Evolutionary conservation across 2,888 invertebrate species (phyloP).

Genomic region (Nymphalis c-album): DNA sequence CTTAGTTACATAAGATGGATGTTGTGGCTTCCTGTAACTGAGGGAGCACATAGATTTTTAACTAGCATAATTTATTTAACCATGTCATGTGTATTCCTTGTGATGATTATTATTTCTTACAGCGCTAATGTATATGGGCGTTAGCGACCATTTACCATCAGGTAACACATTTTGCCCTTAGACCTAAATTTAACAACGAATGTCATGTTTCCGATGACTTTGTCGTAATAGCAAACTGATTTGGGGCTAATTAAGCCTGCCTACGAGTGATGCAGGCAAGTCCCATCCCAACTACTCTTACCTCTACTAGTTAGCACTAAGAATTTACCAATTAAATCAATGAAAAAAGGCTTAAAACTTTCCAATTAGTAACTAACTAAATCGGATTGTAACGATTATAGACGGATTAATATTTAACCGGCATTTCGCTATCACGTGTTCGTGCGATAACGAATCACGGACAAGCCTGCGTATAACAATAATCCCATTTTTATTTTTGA

Average conservation of each 20-base stretch:
- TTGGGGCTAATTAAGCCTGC: constrained; percentile 91
- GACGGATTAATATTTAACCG: constrained; percentile 24
- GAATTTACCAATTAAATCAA: constrained; percentile 45
- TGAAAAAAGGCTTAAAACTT: not conserved
- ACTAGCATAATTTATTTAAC: too few relatives aligned
- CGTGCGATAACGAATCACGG: constrained; percentile 31
- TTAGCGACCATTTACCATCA: too few relatives aligned
- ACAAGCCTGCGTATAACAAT: constrained; percentile 31
- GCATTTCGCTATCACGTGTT: constrained; percentile 27
- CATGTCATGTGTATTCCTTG: too few relatives aligned
- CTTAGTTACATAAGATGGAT: too few relatives aligned
- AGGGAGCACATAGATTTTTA: too few relatives aligned
- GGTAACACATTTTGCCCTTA: too few relatives aligned
- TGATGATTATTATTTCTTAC: too few relatives aligned
- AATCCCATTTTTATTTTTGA: constrained; percentile 32
- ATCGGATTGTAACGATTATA: constrained; percentile 11
- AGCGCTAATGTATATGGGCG: too few relatives aligned
- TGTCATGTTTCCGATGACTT: constrained; percentile 86
- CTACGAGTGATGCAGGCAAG: constrained; percentile 91
- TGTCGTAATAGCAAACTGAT: constrained; percentile 93
- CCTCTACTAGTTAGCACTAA: constrained; percentile 70
- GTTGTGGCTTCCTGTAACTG: too few relatives aligned
- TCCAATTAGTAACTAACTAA: not conserved
- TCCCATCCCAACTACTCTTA: constrained; percentile 94
- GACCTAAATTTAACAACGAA: not conserved